Conservation (phyloP, 2,113 vertebrate genomes). For the Neogale vison region DNA sequence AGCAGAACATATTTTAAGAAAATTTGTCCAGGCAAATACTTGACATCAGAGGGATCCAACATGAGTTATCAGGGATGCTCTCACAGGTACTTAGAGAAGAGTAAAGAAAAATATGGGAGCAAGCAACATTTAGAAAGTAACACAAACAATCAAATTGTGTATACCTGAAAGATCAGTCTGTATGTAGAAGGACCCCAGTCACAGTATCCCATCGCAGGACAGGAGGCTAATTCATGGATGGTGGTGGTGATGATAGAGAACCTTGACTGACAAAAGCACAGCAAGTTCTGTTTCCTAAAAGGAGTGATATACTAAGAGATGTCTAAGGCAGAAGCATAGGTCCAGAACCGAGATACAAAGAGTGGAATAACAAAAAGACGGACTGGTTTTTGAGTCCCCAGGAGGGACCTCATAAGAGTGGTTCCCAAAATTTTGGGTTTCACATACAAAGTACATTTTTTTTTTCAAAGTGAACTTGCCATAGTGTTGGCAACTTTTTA, state of each 20-base stretch:
- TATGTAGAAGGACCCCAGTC: background rate
- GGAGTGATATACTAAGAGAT: background rate
- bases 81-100: constrained; percentile 14
- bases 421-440: background rate
- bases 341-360: background rate
- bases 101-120: background rate
- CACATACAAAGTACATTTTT: background rate
- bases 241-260: background rate
- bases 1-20: background rate
- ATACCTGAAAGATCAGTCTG: background rate
- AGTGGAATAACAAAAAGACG: background rate
- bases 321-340: background rate
- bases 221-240: background rate
- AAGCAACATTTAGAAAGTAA: background rate
- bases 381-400: background rate
- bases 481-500: background rate
- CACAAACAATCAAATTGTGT: background rate
- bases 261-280: background rate
- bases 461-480: background rate
- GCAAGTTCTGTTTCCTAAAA: background rate
- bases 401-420: background rate
- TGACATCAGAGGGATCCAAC: background rate
- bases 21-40: background rate
- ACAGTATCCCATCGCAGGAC: background rate
- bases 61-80: background rate